These are phyloP conservation scores for Leucoraja ocellata DNA, from an alignment of 2,797 vertebrate species.

Conservation along the genomic window DNA sequence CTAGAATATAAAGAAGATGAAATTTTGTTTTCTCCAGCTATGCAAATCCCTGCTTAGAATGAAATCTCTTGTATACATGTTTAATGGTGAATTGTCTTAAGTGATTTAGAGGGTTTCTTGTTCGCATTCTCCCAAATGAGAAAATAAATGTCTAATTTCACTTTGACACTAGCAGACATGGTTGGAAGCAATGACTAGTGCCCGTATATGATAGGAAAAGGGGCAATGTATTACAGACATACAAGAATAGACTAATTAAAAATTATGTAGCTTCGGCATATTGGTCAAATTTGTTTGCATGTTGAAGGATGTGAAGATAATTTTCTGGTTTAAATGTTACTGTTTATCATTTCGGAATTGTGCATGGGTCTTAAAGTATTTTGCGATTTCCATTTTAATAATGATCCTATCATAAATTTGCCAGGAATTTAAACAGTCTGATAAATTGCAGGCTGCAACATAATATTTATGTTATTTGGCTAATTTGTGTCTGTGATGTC, in stretches of 20 bases:
- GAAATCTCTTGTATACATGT: neutral
- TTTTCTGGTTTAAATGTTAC: neutral
- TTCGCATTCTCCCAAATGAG: neutral
- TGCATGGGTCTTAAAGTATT: neutral
- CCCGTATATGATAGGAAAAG: neutral
- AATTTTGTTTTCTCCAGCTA: neutral
- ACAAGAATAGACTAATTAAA: neutral
- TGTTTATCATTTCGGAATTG: neutral
- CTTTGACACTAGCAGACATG: no score
- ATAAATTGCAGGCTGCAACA: neutral
- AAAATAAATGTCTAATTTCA: constrained; percentile 1
- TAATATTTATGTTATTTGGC: no score
- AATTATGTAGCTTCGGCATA: neutral
- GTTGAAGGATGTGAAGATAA: neutral
- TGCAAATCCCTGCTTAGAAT: neutral
- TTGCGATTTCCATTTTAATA: neutral
- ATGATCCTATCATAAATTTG: neutral
- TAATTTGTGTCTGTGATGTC: no score
- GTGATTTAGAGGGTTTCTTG: neutral
- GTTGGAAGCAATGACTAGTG: neutral
- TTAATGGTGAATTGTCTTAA: neutral
- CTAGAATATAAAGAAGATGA: neutral
- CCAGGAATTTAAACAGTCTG: neutral
- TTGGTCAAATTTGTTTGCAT: neutral
- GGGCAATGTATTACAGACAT: neutral